A percentile compares a stretch with the other conserved stretches of the same genome.
Evolutionary conservation across 2,888 invertebrate genomes (phyloP).

Genomic region (Parelbella ahira): DNA sequence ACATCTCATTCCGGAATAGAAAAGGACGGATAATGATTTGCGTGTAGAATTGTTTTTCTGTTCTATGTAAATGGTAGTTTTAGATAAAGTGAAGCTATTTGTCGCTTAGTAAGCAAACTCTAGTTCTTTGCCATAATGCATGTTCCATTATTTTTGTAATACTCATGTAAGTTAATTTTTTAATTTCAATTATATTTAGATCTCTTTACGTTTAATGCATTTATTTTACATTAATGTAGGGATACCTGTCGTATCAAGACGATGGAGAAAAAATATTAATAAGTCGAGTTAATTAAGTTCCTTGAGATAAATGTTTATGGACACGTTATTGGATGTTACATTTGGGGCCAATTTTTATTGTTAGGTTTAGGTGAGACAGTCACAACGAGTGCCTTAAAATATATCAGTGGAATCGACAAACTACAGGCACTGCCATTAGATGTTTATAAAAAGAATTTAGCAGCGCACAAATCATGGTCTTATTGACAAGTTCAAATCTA

Average conservation of each 20-base stretch:
- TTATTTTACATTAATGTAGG: conserved; percentile 70
- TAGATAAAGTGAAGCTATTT: conserved; percentile 72
- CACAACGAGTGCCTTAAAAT: conserved; percentile 59
- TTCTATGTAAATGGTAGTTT: conserved; percentile 58
- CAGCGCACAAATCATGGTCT: conserved; percentile 47
- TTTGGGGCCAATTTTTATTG: conserved; percentile 55
- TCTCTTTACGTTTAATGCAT: conserved; percentile 78
- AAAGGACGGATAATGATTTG: conserved; percentile 1
- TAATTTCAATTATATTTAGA: conserved; percentile 76
- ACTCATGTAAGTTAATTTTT: conserved; percentile 75
- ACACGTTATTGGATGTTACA: conserved; percentile 43
- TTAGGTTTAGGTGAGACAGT: conserved; percentile 44
- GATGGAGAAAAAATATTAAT: conserved; percentile 45
- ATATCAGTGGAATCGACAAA: conserved; percentile 41
- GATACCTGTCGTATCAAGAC: conserved; percentile 50
- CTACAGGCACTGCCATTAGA: conserved; percentile 56
- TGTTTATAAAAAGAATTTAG: conserved; percentile 37
- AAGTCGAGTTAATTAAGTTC: conserved; percentile 52
- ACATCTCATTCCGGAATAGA: conserved; percentile 5
- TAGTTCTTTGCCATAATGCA: conserved; percentile 81
- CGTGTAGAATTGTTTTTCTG: conserved; percentile 8
- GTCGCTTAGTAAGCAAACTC: conserved; percentile 75
- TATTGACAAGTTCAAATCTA: conserved; percentile 48
- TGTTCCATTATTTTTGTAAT: conserved; percentile 80
- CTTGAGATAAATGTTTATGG: conserved; percentile 52